These are phyloP conservation scores for Rhagium mordax DNA, from an alignment of 2,888 invertebrate species.

Conservation along the genomic window DNA sequence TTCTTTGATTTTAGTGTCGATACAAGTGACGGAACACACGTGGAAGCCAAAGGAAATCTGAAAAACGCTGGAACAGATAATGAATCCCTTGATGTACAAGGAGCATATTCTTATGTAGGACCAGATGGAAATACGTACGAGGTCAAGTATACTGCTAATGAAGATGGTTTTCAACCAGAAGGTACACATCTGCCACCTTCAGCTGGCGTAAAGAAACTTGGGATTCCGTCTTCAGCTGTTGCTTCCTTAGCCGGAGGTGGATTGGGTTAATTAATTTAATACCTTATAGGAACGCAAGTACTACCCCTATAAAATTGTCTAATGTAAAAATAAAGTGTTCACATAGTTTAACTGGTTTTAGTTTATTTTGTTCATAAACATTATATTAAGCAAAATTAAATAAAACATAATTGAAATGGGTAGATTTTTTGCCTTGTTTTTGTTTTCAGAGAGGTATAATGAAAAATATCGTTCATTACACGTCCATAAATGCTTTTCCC, in stretches of 20 bases:
- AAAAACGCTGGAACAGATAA: conserved; percentile 70
- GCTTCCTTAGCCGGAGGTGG: conserved; percentile 64
- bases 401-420: too few relatives aligned
- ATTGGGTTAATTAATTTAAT: conserved; percentile 50
- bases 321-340: neutral
- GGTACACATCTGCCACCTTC: conserved; percentile 61
- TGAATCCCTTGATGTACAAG: conserved; percentile 71
- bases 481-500: too few relatives aligned
- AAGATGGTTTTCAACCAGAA: conserved; percentile 72
- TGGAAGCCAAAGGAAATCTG: conserved; percentile 70
- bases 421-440: too few relatives aligned
- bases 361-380: too few relatives aligned
- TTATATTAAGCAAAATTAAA: too few relatives aligned
- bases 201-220: conserved; percentile 58
- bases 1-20: conserved; percentile 54
- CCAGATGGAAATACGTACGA: conserved; percentile 72
- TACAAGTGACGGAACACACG: conserved; percentile 72
- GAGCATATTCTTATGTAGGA: conserved; percentile 74
- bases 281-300: too few relatives aligned
- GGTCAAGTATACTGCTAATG: conserved; percentile 73
- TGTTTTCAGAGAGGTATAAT: too few relatives aligned
- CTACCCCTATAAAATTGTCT: neutral
- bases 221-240: conserved; percentile 64
- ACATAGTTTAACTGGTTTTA: too few relatives aligned
- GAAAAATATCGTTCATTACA: too few relatives aligned